A percentile compares a stretch with the other conserved stretches of the same genome.
phyloP scores from a whole-genome alignment of 92 coral and sea anemone genomes.

The Epizoanthus scotinus region DNA sequence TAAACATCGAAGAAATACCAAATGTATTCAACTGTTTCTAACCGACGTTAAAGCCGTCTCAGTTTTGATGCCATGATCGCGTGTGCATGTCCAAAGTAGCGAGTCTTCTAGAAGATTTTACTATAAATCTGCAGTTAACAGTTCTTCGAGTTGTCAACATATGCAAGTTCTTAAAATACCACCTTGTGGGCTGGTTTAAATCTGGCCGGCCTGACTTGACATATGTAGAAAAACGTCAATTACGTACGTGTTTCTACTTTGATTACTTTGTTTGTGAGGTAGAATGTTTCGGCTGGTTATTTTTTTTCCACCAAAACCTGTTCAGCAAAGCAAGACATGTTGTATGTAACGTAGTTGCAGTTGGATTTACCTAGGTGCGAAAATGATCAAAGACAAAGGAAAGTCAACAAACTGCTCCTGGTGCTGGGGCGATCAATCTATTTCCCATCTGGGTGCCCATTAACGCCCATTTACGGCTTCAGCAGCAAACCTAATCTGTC shows the following conservation, averaged over 20 bases:
- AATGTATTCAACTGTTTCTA: constrained; percentile 8
- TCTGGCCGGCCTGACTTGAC: constrained; percentile 2
- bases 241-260: neutral
- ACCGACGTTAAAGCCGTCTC: neutral
- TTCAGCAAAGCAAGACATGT: neutral
- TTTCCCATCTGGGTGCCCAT: no score
- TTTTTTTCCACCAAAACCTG: neutral
- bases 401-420: no score
- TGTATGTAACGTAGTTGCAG: neutral
- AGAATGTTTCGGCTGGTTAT: neutral
- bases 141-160: neutral
- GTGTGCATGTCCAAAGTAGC: no score
- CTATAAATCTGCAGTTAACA: no score
- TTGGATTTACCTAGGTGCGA: neutral
- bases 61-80: neutral
- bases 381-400: no score
- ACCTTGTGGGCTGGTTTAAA: neutral
- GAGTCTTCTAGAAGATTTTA: no score
- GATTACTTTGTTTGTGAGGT: neutral
- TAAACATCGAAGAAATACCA: constrained; percentile 5
- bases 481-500: no score
- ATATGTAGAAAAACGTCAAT: neutral
- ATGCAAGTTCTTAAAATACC: neutral
- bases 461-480: no score
- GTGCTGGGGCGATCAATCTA: no score